Conservation (phyloP, 2,113 vertebrate genomes). For the Lipotes vexillifer region DNA sequence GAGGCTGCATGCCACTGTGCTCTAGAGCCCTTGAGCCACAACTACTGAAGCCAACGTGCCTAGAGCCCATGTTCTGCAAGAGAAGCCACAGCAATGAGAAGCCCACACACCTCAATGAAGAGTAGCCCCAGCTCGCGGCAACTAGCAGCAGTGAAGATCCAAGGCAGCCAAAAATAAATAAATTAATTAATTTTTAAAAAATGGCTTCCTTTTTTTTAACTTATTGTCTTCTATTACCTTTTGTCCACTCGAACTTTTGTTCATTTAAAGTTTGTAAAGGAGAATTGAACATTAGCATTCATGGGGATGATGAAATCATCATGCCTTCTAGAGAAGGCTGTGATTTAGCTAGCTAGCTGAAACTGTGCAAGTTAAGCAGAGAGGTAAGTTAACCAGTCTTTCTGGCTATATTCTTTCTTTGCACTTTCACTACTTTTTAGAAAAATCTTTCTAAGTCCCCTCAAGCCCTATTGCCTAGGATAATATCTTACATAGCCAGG, state of each 20-base stretch:
- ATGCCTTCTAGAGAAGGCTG: not conserved
- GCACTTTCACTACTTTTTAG: not conserved
- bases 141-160: too few relatives aligned
- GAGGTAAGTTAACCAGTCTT: not conserved
- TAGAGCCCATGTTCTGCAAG: too few relatives aligned
- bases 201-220: not conserved
- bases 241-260: not conserved
- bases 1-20: too few relatives aligned
- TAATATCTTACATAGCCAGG: not conserved
- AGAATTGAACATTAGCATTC: not conserved
- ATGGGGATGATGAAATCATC: not conserved
- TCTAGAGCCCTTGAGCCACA: too few relatives aligned
- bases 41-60: too few relatives aligned
- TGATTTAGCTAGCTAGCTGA: not conserved
- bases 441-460: not conserved
- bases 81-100: too few relatives aligned
- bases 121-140: too few relatives aligned
- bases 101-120: too few relatives aligned
- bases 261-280: not conserved
- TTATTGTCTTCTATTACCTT: not conserved
- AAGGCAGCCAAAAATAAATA: too few relatives aligned
- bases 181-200: not conserved
- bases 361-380: not conserved
- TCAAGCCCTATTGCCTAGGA: not conserved
- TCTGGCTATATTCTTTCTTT: not conserved